Evolutionary conservation across 2,797 vertebrate genomes (phyloP).

Genomic region (Leptoclinus maculatus): DNA sequence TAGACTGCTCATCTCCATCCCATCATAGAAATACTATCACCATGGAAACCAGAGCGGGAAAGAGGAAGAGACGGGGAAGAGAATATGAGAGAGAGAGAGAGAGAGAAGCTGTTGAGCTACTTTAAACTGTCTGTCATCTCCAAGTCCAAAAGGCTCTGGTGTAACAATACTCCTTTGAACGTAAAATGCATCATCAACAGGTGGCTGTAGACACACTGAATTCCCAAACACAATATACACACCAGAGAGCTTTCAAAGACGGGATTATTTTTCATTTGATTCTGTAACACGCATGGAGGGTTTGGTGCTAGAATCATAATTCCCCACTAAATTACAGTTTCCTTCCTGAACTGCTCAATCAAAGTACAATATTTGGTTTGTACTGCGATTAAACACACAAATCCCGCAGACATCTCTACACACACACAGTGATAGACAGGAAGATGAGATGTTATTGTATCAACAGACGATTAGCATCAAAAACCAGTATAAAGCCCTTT

Average conservation of each 20-base stretch:
- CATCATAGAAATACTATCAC: conserved; percentile 94
- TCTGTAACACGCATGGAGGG: conserved; percentile 52
- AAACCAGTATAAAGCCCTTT: conserved; percentile 69
- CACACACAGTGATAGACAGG: conserved; percentile 67
- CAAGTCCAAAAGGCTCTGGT: conserved; percentile 33
- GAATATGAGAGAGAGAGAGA: conserved; percentile 18
- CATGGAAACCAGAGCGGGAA: conserved; percentile 73
- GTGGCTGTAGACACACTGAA: conserved; percentile 41
- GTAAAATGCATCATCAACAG: conserved; percentile 56
- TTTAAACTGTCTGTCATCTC: conserved; percentile 61
- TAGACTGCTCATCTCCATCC: conserved; percentile 98
- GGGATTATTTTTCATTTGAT: conserved; percentile 53
- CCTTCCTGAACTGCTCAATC: conserved; percentile 68
- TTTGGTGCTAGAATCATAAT: conserved; percentile 64
- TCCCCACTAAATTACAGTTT: conserved; percentile 75
- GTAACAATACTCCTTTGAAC: conserved; percentile 34
- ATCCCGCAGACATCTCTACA: conserved; percentile 46
- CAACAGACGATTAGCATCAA: conserved; percentile 76
- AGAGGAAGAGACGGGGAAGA: conserved; percentile 31
- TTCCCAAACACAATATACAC: conserved; percentile 20
- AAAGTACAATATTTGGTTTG: conserved; percentile 78
- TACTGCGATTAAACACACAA: conserved; percentile 66
- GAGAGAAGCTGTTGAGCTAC: conserved; percentile 34
- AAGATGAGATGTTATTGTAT: conserved; percentile 78
- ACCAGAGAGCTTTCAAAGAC: conserved; percentile 72